phyloP scores from a whole-genome alignment of 2,113 vertebrate genomes.

The Elachura formosa region DNA sequence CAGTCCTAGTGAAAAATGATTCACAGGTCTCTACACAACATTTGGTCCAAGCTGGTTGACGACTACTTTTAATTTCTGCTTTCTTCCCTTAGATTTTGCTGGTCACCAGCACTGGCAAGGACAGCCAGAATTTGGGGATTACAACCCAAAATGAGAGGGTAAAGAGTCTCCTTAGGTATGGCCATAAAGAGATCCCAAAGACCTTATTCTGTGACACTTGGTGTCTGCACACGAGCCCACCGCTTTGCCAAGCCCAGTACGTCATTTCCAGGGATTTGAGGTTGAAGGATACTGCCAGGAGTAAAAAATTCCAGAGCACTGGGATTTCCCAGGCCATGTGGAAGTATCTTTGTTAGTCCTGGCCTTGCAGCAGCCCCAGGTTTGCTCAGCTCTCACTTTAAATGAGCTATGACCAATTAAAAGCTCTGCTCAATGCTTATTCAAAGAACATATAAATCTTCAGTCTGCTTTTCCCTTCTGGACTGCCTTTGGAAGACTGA shows the following conservation, averaged over 20 bases:
- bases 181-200: background rate
- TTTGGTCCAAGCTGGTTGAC: background rate
- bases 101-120: background rate
- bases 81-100: background rate
- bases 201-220: rapidly evolving
- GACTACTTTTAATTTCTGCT: background rate
- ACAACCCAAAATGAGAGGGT: background rate
- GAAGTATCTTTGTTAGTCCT: background rate
- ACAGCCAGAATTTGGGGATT: background rate
- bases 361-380: background rate
- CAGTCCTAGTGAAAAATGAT: background rate
- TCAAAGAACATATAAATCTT: background rate
- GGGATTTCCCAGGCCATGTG: background rate
- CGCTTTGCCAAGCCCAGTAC: background rate
- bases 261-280: background rate
- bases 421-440: background rate
- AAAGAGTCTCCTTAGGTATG: rapidly evolving
- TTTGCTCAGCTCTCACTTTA: background rate
- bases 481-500: background rate
- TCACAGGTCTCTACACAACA: background rate
- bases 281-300: background rate
- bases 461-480: background rate
- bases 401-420: background rate
- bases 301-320: background rate
- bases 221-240: rapidly evolving